These are phyloP conservation scores for Drosophila mayri DNA, from an alignment of 1,140 invertebrate genomes.

Conservation along the genomic window DNA sequence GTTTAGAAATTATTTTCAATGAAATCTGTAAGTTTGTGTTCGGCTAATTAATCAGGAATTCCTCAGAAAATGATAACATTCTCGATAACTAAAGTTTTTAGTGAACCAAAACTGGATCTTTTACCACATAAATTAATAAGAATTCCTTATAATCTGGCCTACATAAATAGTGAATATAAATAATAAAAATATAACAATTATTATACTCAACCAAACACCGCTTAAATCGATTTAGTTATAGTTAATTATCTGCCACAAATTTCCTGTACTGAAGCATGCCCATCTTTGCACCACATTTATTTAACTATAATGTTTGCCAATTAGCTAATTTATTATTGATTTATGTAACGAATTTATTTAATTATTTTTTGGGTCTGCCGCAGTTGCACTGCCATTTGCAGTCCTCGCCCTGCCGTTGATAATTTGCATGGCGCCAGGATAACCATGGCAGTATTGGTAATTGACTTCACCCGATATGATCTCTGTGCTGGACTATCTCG, in stretches of 20 bases:
- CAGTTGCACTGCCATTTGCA: constrained; percentile 20
- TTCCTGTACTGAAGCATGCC: neutral
- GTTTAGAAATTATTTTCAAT: neutral
- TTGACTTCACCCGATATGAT: constrained; percentile 44
- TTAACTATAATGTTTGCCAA: constrained; percentile 11
- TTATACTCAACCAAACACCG: neutral
- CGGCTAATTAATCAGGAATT: neutral
- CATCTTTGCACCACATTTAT: neutral
- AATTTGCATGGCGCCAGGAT: constrained; percentile 38
- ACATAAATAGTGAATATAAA: neutral
- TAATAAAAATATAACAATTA: neutral
- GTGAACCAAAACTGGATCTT: neutral
- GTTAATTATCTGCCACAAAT: constrained; percentile 21
- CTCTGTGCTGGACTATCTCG: constrained; percentile 9
- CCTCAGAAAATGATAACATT: neutral
- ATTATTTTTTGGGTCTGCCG: constrained; percentile 34
- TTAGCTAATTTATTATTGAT: constrained; percentile 50
- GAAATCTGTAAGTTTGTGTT: neutral
- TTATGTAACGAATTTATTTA: constrained; percentile 31
- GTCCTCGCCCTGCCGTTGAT: neutral
- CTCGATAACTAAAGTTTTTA: neutral
- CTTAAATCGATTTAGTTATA: constrained; percentile 1
- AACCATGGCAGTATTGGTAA: constrained; percentile 48
- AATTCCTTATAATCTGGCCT: neutral
- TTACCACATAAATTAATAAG: neutral